Base-by-base conservation (phyloP, 2,113 vertebrate species). In the Halichoerus grypus region DNA sequence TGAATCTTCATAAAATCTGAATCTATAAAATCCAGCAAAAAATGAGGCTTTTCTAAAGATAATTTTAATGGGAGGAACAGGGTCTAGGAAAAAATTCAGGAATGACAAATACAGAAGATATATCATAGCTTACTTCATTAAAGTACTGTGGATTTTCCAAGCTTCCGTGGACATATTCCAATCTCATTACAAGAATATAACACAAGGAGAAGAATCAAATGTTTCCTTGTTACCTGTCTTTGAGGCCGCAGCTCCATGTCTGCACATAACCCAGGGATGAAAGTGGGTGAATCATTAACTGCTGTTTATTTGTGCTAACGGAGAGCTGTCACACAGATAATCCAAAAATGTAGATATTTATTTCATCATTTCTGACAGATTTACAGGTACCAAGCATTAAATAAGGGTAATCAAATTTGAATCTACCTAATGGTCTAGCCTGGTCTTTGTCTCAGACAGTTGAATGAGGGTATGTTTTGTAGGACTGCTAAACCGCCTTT, bases 1-100 rank as follows among this genome's bases (percentile, higher is more conserved):
- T 67, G 36, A 92, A 59, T 76, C 9, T 36, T 74, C 19, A n/a
- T 24, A 36, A 88, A 67, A 46, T 63, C 49, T 53, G 39, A 80
- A 57, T 85, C 79, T 85, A 21, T 89, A 63, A 89, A 92, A 53
- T 71, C 63, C 24, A 95, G 55, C 55, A 72, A 39, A 88, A 42
- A 72, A 74, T 14, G 59, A 94, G 6, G 2, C 36, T 80, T 92
- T 88, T 57, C 53, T 57, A 97, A 92, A 82, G 13, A 33, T 77
- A 11, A 63, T 49, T 80, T 85, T 85, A 72, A 61, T 46, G 24
- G 79, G 39, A 85, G 19, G 19, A 89, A 91, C 3, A 72, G 39
- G 19, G 9, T 51, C 14, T 49, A 46, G 72, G 26, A 81, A 80
- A 86, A 86, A 80, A 85, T 71, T 96, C n/a, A 76, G 53, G 8